Evolutionary conservation across 2,797 vertebrate genomes (phyloP).

Genomic region (Catamblyrhynchus diadema): DNA sequence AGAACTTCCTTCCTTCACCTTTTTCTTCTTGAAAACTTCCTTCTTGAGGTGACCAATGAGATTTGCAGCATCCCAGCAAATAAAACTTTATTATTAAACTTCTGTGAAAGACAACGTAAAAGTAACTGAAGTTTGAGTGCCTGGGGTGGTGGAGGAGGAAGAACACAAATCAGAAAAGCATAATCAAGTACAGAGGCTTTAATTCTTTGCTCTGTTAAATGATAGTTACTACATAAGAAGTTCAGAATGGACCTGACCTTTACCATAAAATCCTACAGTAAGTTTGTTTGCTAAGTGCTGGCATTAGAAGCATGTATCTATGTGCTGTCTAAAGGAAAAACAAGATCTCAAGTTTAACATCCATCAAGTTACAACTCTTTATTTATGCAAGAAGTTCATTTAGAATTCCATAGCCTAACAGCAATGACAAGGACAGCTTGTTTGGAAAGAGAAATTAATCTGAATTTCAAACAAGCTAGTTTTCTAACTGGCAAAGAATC

Average conservation of each 20-base stretch:
- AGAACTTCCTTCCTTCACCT: background rate
- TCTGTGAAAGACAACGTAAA: background rate
- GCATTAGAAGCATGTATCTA: background rate
- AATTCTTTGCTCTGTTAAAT: background rate
- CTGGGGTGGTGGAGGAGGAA: background rate
- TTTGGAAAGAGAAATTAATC: background rate
- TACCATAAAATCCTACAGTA: background rate
- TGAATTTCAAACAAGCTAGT: background rate
- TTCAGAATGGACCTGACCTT: background rate
- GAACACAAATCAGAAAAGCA: background rate
- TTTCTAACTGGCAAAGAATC: background rate
- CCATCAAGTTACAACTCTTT: background rate
- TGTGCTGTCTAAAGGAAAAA: background rate
- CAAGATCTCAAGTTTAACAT: background rate
- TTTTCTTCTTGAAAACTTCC: background rate
- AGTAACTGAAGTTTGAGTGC: background rate
- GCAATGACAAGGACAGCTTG: background rate
- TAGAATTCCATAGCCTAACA: background rate
- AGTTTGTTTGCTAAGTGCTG: background rate
- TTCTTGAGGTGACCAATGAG: background rate
- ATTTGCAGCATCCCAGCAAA: background rate
- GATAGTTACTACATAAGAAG: background rate
- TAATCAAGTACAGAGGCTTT: background rate
- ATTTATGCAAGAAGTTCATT: background rate
- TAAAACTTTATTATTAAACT: background rate